Evolutionary conservation across 2,888 invertebrate genomes (phyloP).

Genomic region (Germaria angustata): DNA sequence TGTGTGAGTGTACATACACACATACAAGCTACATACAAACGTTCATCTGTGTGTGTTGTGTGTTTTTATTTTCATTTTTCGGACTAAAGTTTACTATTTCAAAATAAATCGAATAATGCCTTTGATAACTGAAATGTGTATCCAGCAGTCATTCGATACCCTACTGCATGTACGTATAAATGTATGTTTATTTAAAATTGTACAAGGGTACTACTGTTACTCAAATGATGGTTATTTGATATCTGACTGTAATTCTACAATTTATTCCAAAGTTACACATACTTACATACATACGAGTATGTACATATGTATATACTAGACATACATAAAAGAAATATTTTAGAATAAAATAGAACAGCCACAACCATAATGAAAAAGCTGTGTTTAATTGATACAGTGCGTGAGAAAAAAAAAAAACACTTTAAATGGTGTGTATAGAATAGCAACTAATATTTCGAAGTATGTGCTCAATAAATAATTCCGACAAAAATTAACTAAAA

Average conservation of each 20-base stretch:
- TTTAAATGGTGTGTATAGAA: neutral
- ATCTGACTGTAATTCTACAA: constrained; percentile 74
- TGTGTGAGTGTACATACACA: neutral
- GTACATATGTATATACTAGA: too few species aligned
- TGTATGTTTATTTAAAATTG: constrained; percentile 16
- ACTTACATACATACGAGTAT: too few species aligned
- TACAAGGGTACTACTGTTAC: constrained; percentile 52
- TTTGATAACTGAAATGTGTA: constrained; percentile 58
- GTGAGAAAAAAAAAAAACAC: constrained; percentile 28
- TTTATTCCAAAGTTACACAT: constrained; percentile 70
- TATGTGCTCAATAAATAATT: too few species aligned
- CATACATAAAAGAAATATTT: too few species aligned
- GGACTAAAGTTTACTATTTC: constrained; percentile 50
- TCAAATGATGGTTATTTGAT: constrained; percentile 70
- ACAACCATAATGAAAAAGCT: neutral
- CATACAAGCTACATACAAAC: neutral
- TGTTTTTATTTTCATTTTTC: neutral
- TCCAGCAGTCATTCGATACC: constrained; percentile 40
- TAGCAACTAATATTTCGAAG: too few species aligned
- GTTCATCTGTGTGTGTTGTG: neutral
- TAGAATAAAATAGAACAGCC: too few species aligned
- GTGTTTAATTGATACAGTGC: constrained; percentile 32
- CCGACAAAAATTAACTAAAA: too few species aligned
- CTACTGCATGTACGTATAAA: neutral
- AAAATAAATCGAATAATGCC: constrained; percentile 55